Base-by-base conservation (phyloP, 2,113 vertebrate species). In the Sorex araneus region DNA sequence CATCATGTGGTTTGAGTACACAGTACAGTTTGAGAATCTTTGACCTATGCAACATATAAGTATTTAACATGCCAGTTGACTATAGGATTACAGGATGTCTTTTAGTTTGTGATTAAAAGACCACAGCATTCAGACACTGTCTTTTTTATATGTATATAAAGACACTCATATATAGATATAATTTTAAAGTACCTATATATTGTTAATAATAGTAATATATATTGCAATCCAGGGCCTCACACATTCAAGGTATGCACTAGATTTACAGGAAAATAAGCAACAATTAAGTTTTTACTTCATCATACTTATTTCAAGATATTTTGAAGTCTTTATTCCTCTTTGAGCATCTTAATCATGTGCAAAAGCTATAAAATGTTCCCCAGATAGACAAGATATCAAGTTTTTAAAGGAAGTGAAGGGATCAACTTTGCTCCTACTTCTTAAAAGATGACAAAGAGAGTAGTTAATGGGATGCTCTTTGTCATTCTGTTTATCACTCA, bases 251-350 rank as follows among this genome's bases (percentile, higher is more conserved):
- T 13, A 50, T 50, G 47, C 25, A 84, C 2, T 74, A 9, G 2
- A 13, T 92, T 92, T 76, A 92, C 6, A 70, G 47, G 47, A 85
- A 92, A 93, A 12, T 67, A 30, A 43, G 69, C 3, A 60, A 75
- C 73, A 12, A 2, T 79, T 60, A 47, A 40, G 8, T 92, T 85
- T 91, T 79, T n/a, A 82, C 27, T 47, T 47, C 5, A 70, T 2
- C 40, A 76, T 10, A 43, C 6, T 87, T 70, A 40, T 78, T 77
- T 73, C n/a, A 80, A 78, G 11, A 47, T 27, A 64, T 71, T 19
- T 36, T 50, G 10, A 50, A 71, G 69, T 23, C 36, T 73, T 84
- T 88, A 54, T 8, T 12, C 8, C 3, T 67, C 57, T 79, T 27
- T 79, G 30, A 67, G 77, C 30, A 13, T 83, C 18, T 73, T 36